A percentile compares a stretch with the other conserved stretches of the same genome.
Conservation (phyloP, 92 coral and sea anemone species). For the Nematostella vectensis region DNA sequence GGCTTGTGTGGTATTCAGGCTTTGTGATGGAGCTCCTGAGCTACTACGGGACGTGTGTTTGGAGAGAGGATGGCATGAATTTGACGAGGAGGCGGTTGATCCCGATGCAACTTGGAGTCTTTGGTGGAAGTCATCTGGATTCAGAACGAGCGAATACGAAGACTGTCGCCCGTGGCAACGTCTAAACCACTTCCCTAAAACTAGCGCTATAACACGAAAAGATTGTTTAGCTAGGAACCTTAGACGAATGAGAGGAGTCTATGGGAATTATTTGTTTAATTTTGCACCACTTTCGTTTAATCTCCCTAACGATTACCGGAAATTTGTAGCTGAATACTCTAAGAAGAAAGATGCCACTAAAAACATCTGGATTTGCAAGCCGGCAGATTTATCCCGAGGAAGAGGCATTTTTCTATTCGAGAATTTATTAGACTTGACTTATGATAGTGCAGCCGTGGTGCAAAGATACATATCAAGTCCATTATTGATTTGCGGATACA, state of each 20-base stretch:
- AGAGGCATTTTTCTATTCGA: slow-evolving; percentile 68
- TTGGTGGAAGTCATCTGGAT: slow-evolving; percentile 85
- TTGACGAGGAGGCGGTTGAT: slow-evolving; percentile 25
- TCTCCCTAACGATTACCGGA: slow-evolving; percentile 71
- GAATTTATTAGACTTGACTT: slow-evolving; percentile 60
- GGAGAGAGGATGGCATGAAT: slow-evolving; percentile 79
- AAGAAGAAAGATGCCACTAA: slow-evolving; percentile 27
- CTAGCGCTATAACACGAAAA: slow-evolving; percentile 61
- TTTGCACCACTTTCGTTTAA: slow-evolving; percentile 65
- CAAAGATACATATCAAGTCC: slow-evolving; percentile 71
- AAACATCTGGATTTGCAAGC: slow-evolving; percentile 76
- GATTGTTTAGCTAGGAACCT: slow-evolving; percentile 78
- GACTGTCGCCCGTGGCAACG: slow-evolving; percentile 87
- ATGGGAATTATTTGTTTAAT: slow-evolving; percentile 54
- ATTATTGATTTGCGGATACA: slow-evolving; percentile 68
- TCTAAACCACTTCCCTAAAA: slow-evolving; percentile 77
- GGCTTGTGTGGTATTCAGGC: slow-evolving; percentile 60
- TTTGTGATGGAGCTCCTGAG: slow-evolving; percentile 72
- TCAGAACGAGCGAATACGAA: slow-evolving; percentile 67
- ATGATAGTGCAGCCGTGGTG: slow-evolving; percentile 79
- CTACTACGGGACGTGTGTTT: slow-evolving; percentile 59
- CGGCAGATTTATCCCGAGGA: slow-evolving; percentile 72
- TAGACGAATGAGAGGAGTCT: slow-evolving; percentile 65
- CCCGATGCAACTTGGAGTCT: slow-evolving; percentile 55
- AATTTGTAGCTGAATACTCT: slow-evolving; percentile 75